These are phyloP conservation scores for Cherax destructor DNA, from an alignment of 1,140 invertebrate genomes.

Conservation along the genomic window DNA sequence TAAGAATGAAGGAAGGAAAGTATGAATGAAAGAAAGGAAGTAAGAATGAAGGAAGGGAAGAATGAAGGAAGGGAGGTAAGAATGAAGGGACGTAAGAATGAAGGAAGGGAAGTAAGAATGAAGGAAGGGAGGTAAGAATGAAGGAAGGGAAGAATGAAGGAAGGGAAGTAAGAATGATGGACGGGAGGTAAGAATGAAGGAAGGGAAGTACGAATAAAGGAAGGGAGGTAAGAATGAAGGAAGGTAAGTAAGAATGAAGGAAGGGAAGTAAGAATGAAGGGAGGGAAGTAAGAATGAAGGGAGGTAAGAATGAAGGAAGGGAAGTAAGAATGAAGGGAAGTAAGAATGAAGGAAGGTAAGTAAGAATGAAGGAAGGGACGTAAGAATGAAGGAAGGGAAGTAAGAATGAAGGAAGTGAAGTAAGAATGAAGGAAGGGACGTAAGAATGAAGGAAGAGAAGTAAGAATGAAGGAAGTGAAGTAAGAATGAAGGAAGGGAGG, in stretches of 20 bases:
- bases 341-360: not conserved
- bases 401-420: not conserved
- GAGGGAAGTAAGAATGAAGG: not conserved
- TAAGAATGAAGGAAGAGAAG: not conserved
- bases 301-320: not conserved
- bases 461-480: not conserved
- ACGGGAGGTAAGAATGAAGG: not conserved
- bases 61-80: not conserved
- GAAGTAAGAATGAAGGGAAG: not conserved
- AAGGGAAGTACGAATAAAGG: not conserved
- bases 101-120: not conserved
- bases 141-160: not conserved
- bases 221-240: conserved; percentile 16
- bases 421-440: not conserved
- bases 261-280: not conserved
- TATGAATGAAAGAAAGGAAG: conserved; percentile 1
- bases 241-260: not conserved
- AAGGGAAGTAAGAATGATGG: not conserved
- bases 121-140: not conserved
- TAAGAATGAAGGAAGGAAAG: not conserved
- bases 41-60: not conserved
- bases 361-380: too few species aligned
- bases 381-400: not conserved
- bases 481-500: not conserved
- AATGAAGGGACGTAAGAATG: not conserved